A percentile compares a stretch with the other conserved stretches of the same genome.
Conservation (phyloP, 2,113 vertebrate species). For the Odocoileus hemionus region DNA sequence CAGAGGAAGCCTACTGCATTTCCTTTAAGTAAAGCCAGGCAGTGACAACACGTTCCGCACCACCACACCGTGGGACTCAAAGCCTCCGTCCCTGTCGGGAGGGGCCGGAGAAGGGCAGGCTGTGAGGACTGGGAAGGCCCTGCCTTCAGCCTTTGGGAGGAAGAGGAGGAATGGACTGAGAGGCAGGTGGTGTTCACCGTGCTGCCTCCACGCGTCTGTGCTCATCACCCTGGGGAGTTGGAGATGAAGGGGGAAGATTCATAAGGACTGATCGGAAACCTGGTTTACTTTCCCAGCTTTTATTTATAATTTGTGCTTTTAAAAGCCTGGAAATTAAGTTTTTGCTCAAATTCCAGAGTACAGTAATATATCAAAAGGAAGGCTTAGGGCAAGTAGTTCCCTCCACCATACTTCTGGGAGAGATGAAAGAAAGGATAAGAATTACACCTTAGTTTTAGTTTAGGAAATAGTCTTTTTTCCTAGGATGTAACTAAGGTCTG, state of each 20-base stretch:
- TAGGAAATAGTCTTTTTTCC: conserved; percentile 76
- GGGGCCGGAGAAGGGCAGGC: neutral
- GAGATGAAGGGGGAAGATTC: conserved; percentile 58
- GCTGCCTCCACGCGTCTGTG: neutral
- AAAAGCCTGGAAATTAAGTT: conserved; percentile 53
- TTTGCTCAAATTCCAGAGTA: conserved; percentile 56
- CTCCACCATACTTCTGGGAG: conserved; percentile 43
- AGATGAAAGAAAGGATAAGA: conserved; percentile 18
- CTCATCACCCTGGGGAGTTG: conserved; percentile 59
- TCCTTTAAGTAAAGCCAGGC: conserved; percentile 79
- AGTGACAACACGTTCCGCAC: conserved; percentile 4
- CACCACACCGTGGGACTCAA: neutral
- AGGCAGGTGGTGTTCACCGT: neutral
- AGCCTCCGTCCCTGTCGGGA: neutral
- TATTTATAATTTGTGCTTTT: conserved; percentile 36
- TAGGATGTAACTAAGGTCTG: conserved; percentile 80
- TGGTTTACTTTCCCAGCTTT: conserved; percentile 57
- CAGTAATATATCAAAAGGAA: conserved; percentile 30
- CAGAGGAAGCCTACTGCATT: conserved; percentile 69
- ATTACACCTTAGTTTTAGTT: conserved; percentile 76
- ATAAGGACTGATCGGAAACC: conserved; percentile 32
- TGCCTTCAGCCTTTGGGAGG: conserved; percentile 35
- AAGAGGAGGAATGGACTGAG: conserved; percentile 5
- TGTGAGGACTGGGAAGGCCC: conserved; percentile 45
- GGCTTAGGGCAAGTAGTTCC: conserved; percentile 41